Evolutionary conservation across 2,888 invertebrate genomes (phyloP).

Genomic region (Scaptomyza flava): DNA sequence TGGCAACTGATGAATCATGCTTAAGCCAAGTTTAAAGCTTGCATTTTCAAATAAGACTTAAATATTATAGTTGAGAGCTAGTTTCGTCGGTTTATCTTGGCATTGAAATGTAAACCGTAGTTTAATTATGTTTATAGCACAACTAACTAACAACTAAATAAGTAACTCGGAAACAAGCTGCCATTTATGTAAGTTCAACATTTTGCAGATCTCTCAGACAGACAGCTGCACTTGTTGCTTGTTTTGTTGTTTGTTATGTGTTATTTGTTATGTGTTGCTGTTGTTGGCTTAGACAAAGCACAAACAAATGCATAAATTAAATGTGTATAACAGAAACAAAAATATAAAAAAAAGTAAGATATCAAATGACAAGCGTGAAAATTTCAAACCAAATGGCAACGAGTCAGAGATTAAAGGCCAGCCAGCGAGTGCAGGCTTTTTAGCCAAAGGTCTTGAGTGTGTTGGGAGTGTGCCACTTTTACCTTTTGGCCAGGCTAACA

Average conservation of each 20-base stretch:
- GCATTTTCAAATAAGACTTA: background rate
- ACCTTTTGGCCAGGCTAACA: constrained; percentile 48
- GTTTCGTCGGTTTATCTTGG: constrained; percentile 28
- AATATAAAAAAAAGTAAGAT: constrained; percentile 49
- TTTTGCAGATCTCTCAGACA: constrained; percentile 54
- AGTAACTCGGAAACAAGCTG: constrained; percentile 57
- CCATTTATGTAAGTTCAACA: constrained; percentile 78
- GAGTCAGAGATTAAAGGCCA: constrained; percentile 66
- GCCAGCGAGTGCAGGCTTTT: constrained; percentile 15
- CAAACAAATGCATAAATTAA: constrained; percentile 65
- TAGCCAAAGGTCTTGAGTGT: constrained; percentile 15
- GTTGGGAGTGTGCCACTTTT: constrained; percentile 48
- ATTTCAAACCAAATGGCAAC: constrained; percentile 40
- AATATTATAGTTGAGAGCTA: background rate
- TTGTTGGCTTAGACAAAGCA: constrained; percentile 46
- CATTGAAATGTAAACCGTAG: constrained; percentile 36
- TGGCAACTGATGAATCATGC: constrained; percentile 35
- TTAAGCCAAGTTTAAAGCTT: background rate
- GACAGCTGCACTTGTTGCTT: constrained; percentile 41
- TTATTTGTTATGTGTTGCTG: background rate
- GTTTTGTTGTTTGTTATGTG: background rate
- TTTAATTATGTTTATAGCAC: constrained; percentile 12
- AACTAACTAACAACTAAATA: constrained; percentile 5
- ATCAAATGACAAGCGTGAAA: constrained; percentile 74
- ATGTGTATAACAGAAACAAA: constrained; percentile 17